phyloP scores from a whole-genome alignment of 2,888 invertebrate species.

The Eudasyphora cyanicolor region DNA sequence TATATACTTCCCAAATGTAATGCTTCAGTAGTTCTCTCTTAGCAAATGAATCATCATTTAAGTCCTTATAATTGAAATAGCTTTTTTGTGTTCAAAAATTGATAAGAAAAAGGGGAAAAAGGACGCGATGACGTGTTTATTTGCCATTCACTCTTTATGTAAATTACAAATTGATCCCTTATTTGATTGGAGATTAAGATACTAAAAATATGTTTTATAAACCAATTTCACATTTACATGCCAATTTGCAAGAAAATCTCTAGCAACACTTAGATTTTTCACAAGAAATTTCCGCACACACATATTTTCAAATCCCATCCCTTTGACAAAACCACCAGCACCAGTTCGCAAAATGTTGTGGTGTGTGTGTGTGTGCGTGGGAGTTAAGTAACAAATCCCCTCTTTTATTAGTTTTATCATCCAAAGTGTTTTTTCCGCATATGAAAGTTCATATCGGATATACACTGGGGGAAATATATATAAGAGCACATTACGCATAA shows the following conservation, averaged over 20 bases:
- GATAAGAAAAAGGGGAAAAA: neutral
- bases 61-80: neutral
- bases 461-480: neutral
- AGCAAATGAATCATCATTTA: neutral
- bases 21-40: too few species aligned
- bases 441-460: neutral
- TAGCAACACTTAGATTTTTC: neutral
- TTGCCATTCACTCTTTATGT: neutral
- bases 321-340: neutral
- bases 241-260: slow-evolving; percentile 46
- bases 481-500: too few species aligned
- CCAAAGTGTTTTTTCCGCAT: slow-evolving; percentile 10
- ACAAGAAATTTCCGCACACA: neutral
- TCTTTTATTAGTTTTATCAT: slow-evolving; percentile 54
- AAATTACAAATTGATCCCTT: slow-evolving; percentile 32
- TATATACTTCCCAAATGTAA: too few species aligned
- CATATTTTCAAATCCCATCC: neutral
- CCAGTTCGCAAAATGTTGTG: neutral
- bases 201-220: slow-evolving; percentile 40
- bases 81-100: neutral
- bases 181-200: slow-evolving; percentile 42
- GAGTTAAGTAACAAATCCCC: neutral
- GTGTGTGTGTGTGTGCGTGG: neutral
- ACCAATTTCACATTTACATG: slow-evolving; percentile 53
- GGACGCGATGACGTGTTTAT: neutral